phyloP scores from a whole-genome alignment of 2,888 invertebrate genomes.

The Drosophila diplacantha region DNA sequence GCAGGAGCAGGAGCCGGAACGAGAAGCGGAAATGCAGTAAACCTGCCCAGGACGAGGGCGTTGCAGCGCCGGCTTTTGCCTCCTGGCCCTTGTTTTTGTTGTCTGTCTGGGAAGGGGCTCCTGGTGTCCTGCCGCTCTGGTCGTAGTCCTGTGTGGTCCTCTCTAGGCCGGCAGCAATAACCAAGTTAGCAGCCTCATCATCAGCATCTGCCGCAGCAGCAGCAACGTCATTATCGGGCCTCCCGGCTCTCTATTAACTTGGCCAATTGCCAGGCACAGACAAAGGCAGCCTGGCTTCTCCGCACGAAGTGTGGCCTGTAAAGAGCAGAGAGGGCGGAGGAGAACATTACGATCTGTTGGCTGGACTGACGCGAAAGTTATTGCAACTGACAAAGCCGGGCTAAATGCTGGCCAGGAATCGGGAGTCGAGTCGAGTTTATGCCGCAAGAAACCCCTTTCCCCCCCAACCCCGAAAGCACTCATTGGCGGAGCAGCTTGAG shows the following conservation, averaged over 20 bases:
- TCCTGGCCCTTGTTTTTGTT: constrained; percentile 19
- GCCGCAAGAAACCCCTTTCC: constrained; percentile 11
- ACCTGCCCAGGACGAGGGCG: constrained; percentile 33
- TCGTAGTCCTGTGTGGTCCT: constrained; percentile 22
- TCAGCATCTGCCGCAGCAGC: constrained; percentile 57
- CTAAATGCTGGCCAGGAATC: constrained; percentile 24
- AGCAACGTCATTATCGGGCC: constrained; percentile 62
- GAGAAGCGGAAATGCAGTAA: constrained; percentile 68
- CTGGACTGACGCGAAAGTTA: constrained; percentile 68
- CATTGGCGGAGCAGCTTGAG: constrained; percentile 43
- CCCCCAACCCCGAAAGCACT: constrained; percentile 47
- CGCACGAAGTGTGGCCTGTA: constrained; percentile 46
- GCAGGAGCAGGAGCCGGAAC: constrained; percentile 50
- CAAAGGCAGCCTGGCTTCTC: constrained; percentile 50
- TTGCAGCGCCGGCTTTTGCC: constrained; percentile 14
- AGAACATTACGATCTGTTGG: constrained; percentile 54
- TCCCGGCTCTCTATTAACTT: constrained; percentile 63
- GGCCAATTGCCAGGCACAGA: constrained; percentile 70
- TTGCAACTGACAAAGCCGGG: constrained; percentile 62
- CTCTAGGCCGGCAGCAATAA: constrained; percentile 64
- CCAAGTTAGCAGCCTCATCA: constrained; percentile 69
- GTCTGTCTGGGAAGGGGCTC: constrained; percentile 16
- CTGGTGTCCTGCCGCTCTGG: constrained; percentile 1
- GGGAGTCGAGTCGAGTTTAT: constrained; percentile 10
- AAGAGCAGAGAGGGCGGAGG: constrained; percentile 28